Base-by-base conservation (phyloP, 2,113 vertebrate species). In the Hippolais icterina region DNA sequence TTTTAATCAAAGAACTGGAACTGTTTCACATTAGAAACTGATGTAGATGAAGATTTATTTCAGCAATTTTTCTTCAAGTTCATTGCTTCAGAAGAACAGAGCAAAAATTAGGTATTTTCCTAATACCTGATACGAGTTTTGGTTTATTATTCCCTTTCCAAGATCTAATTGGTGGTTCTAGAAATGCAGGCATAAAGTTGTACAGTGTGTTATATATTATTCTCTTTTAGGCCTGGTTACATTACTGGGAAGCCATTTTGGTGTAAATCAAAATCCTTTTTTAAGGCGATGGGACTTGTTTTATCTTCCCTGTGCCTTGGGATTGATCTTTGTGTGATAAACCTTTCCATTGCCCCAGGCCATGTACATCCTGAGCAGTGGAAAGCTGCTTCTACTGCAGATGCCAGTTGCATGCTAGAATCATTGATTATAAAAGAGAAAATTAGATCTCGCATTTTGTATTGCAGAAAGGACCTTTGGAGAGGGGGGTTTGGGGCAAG, bases 1-100 rank as follows among this genome's bases (percentile, higher is more conserved):
- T 88, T 92, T 96, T 96, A 96, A 93, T 96, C 85, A 95, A 88
- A 95, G 85, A 66, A 79, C 88, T 71, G 60, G 79, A 83, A 94
- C 52, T 75, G 83, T 88, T 80, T 94, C 7, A 7, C 72, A 72
- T 83, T 91, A 74, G 44, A 84, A 89, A 84, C 83, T 54, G 83
- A 94, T 91, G 60, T 65, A 90, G 66, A 82, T 84, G 65, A 90
- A 94, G 83, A 96, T 92, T 95, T 93, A 93, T 94, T 91, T 89
- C 44, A 71, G 69, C 65, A 91, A n/a, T 87, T 89, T 78, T 89
- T 86, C 74, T 92, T 92, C 42, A 47, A 52, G 64, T 64, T 87
- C 21, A 5, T 76, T 87, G 17, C 70, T 83, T 84, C 66, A 59
- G 68, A 87, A 85, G 42, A 81, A 47, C 49, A 70, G 28, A 49